These are phyloP conservation scores for Myiotriccus ornatus DNA, from an alignment of 2,797 vertebrate genomes.

Conservation along the genomic window DNA sequence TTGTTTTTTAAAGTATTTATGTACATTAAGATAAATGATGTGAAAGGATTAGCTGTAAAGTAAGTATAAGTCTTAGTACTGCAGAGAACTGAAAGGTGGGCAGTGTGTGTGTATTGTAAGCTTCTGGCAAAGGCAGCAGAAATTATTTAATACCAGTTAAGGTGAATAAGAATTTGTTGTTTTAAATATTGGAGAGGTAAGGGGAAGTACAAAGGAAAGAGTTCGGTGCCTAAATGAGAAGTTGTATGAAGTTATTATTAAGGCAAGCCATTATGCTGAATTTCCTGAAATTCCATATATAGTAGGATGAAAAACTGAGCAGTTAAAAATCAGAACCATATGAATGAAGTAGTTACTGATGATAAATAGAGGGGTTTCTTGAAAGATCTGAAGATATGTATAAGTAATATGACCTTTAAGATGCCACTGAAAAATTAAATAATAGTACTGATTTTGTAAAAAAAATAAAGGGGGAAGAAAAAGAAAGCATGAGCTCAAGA, in stretches of 20 bases:
- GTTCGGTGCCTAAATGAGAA: constrained; percentile 6
- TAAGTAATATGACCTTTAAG: not conserved
- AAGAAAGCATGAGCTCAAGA: not conserved
- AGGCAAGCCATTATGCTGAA: not conserved
- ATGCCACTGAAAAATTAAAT: not conserved
- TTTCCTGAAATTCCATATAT: constrained; percentile 28
- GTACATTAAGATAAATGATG: not conserved
- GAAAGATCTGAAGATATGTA: not conserved
- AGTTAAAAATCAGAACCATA: not conserved
- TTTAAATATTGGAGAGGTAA: not conserved
- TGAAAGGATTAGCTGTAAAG: not conserved
- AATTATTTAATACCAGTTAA: not conserved
- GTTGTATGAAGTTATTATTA: not conserved
- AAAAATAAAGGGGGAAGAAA: fast-evolving
- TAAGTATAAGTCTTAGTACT: not conserved
- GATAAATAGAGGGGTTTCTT: not conserved
- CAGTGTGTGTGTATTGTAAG: not conserved
- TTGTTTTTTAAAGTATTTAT: not conserved
- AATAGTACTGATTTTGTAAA: not conserved
- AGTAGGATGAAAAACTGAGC: not conserved
- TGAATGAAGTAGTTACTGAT: constrained; percentile 1
- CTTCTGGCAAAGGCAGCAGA: not conserved
- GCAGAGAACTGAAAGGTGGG: not conserved
- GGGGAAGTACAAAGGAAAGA: not conserved
- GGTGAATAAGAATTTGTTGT: not conserved